phyloP scores from a whole-genome alignment of 2,888 invertebrate species.

The Monoplex corrugatus region DNA sequence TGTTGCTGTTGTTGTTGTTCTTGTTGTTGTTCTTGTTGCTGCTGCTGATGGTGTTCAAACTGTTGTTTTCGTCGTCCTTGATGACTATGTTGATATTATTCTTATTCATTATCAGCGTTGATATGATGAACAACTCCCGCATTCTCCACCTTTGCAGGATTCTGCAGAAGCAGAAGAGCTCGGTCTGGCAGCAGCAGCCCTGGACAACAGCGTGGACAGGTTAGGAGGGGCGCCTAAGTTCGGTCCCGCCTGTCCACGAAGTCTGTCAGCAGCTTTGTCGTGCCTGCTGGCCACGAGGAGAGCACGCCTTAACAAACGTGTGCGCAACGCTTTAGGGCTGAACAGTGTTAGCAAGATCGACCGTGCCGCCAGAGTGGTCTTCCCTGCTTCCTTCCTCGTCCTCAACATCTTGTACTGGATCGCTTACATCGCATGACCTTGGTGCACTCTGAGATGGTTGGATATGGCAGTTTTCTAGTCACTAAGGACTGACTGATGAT shows the following conservation, averaged over 20 bases:
- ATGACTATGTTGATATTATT: no score
- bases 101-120: no score
- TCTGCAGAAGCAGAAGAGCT: slow-evolving; percentile 31
- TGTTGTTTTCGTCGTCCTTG: no score
- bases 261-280: slow-evolving; percentile 22
- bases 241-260: slow-evolving; percentile 26
- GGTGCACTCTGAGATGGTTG: no score
- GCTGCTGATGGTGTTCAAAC: no score
- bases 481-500: no score
- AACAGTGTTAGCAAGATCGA: slow-evolving; percentile 91
- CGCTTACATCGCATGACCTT: slow-evolving; percentile 58
- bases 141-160: neutral
- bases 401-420: slow-evolving; percentile 94
- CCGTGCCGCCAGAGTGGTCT: slow-evolving; percentile 89
- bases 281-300: slow-evolving; percentile 42
- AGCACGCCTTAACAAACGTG: slow-evolving; percentile 59
- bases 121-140: no score
- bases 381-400: slow-evolving; percentile 91
- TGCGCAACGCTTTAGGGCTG: slow-evolving; percentile 75
- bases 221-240: neutral
- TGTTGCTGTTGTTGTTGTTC: no score
- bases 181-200: slow-evolving; percentile 20
- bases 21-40: no score
- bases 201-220: slow-evolving; percentile 10
- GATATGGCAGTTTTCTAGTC: no score